Percentiles rank a stretch among this genome's conserved stretches.
phyloP scores from a whole-genome alignment of 2,888 invertebrate species.

The Tenthredo notha region DNA sequence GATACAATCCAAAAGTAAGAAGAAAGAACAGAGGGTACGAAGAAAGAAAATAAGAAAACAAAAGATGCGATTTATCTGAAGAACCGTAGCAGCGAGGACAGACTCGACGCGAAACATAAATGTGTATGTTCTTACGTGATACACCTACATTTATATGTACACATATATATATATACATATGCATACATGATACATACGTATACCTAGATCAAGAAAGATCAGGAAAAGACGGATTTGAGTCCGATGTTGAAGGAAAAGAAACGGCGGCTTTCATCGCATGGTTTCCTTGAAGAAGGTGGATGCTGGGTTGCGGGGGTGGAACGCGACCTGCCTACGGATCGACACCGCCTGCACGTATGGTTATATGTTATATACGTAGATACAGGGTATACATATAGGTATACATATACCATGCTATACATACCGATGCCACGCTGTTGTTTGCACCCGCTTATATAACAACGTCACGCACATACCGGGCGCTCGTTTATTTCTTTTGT shows the following conservation, averaged over 20 bases:
- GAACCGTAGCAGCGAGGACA: conserved; percentile 22
- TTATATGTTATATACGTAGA: conserved; percentile 26
- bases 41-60: conserved; percentile 41
- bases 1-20: conserved; percentile 17
- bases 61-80: conserved; percentile 58
- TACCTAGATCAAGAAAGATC: conserved; percentile 36
- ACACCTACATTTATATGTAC: not conserved
- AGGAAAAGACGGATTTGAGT: conserved; percentile 39
- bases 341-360: conserved; percentile 2
- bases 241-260: conserved; percentile 43
- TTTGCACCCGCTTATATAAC: conserved; percentile 74
- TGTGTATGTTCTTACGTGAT: not conserved
- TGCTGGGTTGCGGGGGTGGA: not conserved
- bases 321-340: conserved; percentile 46
- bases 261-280: conserved; percentile 58
- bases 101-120: conserved; percentile 30
- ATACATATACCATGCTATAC: not conserved
- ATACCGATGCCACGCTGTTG: conserved; percentile 60
- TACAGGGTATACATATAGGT: not conserved
- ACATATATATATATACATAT: not conserved
- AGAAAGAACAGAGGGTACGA: not conserved
- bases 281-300: conserved; percentile 56
- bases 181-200: not conserved
- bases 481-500: conserved; percentile 77
- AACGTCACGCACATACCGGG: conserved; percentile 75